Evolutionary conservation across 2,888 invertebrate genomes (phyloP).

Genomic region (Leptopilina syphax): DNA sequence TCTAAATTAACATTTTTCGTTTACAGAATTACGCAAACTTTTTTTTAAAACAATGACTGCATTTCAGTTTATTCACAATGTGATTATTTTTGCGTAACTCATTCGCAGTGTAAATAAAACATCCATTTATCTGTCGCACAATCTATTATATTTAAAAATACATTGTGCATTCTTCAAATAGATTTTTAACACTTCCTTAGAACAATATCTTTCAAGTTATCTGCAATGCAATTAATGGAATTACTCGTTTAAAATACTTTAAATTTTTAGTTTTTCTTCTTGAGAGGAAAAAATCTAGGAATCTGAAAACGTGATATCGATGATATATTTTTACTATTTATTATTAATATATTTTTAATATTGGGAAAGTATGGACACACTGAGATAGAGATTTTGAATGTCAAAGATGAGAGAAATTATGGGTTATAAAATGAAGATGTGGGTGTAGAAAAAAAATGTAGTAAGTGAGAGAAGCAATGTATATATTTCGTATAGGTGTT

Average conservation of each 20-base stretch:
- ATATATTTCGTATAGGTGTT: constrained; percentile 21
- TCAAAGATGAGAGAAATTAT: not conserved
- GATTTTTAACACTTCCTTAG: not conserved
- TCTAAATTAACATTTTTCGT: constrained; percentile 56
- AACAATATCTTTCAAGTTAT: not conserved
- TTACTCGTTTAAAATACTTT: not conserved
- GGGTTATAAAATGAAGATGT: constrained; percentile 14
- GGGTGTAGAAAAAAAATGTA: constrained; percentile 38
- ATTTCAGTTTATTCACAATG: constrained; percentile 14
- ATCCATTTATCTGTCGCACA: constrained; percentile 3
- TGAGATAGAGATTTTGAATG: not conserved
- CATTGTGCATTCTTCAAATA: not conserved
- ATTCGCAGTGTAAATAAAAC: not conserved
- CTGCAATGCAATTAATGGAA: not conserved
- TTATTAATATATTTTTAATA: too few relatives aligned
- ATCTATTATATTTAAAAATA: constrained; percentile 4
- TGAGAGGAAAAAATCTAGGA: too few relatives aligned
- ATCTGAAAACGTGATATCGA: not conserved
- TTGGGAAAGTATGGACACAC: too few relatives aligned
- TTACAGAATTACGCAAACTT: constrained; percentile 55
- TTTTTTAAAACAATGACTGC: constrained; percentile 51
- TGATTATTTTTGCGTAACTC: constrained; percentile 4
- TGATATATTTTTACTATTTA: too few relatives aligned
- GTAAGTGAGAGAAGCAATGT: constrained; percentile 42
- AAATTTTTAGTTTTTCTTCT: not conserved